Evolutionary conservation across 2,888 invertebrate genomes (phyloP).

Genomic region (Azorinus chamasolen): DNA sequence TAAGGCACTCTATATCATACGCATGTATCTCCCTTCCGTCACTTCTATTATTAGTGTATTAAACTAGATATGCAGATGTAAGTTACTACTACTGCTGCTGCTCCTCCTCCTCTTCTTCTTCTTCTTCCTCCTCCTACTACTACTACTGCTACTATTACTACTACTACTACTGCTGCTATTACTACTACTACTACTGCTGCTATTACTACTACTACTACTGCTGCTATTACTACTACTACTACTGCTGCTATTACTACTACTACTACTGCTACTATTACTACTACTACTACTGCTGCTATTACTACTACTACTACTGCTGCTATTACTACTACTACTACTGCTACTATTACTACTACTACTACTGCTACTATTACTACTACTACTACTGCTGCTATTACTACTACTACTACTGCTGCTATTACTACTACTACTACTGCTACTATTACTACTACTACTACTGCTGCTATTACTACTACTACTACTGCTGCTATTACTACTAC

Average conservation of each 20-base stretch:
- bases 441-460: slow-evolving; percentile 30
- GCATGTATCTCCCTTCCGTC: too few relatives aligned
- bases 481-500: too few relatives aligned
- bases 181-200: background rate
- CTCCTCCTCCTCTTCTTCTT: too few relatives aligned
- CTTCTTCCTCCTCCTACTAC: too few relatives aligned
- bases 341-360: background rate
- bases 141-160: background rate
- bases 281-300: background rate
- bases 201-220: background rate
- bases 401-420: slow-evolving; percentile 24
- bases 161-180: background rate
- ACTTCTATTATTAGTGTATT: too few relatives aligned
- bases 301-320: background rate
- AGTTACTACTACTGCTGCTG: too few relatives aligned
- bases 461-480: slow-evolving; percentile 27
- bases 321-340: background rate
- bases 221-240: background rate
- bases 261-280: background rate
- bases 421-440: slow-evolving; percentile 31
- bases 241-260: background rate
- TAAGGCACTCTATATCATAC: too few relatives aligned
- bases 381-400: slow-evolving; percentile 1
- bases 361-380: background rate
- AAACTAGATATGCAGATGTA: too few relatives aligned